A percentile compares a stretch with the other conserved stretches of the same genome.
Conservation (phyloP, 2,113 vertebrate species). For the Anguilla rostrata region DNA sequence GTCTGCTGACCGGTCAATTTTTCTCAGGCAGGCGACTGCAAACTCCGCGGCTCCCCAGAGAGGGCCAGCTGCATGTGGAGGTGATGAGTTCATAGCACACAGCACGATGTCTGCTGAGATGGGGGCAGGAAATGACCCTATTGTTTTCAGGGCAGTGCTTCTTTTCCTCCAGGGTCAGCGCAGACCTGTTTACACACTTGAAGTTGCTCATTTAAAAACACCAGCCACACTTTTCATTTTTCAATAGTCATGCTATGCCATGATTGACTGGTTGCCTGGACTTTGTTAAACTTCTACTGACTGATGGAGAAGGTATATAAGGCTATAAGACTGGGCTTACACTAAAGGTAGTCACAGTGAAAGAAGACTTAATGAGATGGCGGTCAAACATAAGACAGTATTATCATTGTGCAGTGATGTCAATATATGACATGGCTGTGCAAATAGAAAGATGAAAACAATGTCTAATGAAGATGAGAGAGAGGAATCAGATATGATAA, state of each 20-base stretch:
- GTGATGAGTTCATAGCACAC: conserved; percentile 25
- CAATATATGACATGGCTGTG: not conserved
- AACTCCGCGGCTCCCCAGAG: not conserved
- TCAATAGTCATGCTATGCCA: not conserved
- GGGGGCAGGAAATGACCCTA: conserved; percentile 65
- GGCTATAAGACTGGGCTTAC: not conserved
- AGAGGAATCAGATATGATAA: not conserved
- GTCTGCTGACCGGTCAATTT: conserved; percentile 51
- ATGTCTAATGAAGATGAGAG: not conserved
- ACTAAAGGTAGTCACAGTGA: not conserved
- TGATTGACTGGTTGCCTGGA: not conserved
- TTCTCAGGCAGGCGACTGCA: not conserved
- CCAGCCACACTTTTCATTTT: conserved; percentile 28
- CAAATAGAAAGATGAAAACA: not conserved
- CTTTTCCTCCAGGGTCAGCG: conserved; percentile 57
- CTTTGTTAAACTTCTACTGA: not conserved
- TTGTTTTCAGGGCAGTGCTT: conserved; percentile 68
- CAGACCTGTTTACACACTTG: conserved; percentile 45
- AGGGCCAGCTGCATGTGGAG: not conserved
- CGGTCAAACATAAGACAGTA: not conserved
- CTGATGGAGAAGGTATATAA: not conserved
- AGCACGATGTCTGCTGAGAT: conserved; percentile 27
- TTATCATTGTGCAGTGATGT: not conserved
- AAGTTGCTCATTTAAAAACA: conserved; percentile 25
- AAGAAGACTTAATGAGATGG: not conserved